phyloP scores from a whole-genome alignment of 2,888 invertebrate genomes.

The Dendrolimus houi region DNA sequence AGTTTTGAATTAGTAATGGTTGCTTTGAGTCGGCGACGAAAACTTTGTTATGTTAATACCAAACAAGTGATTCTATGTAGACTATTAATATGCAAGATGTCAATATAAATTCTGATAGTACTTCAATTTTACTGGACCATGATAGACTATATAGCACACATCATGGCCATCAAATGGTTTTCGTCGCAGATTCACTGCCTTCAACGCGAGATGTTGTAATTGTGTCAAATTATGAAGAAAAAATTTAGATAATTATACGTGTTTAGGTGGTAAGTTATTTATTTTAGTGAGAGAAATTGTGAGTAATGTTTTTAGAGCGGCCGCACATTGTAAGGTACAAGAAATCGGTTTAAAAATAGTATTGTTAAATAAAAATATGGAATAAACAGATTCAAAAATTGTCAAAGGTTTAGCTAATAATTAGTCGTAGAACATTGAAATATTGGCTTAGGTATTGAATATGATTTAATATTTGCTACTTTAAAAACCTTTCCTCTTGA shows the following conservation, averaged over 20 bases:
- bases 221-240: slow-evolving; percentile 52
- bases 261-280: slow-evolving; percentile 62
- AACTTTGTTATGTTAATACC: slow-evolving; percentile 7
- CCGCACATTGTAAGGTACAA: slow-evolving; percentile 16
- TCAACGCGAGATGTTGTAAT: slow-evolving; percentile 27
- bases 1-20: slow-evolving; percentile 28
- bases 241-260: slow-evolving; percentile 41
- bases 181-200: slow-evolving; percentile 10
- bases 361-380: too few relatives aligned
- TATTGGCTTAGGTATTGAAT: too few relatives aligned
- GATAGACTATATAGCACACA: too few relatives aligned
- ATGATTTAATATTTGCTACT: too few relatives aligned
- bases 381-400: too few relatives aligned
- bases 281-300: slow-evolving; percentile 64
- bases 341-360: too few relatives aligned
- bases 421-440: too few relatives aligned
- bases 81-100: too few relatives aligned
- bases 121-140: too few relatives aligned
- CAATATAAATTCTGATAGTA: too few relatives aligned
- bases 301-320: slow-evolving; percentile 20
- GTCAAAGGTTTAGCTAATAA: too few relatives aligned
- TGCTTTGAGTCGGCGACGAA: not conserved
- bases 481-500: too few relatives aligned
- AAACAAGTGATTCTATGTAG: slow-evolving; percentile 18
- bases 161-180: not conserved